Evolutionary conservation across 2,113 vertebrate genomes (phyloP).

Genomic region (Cisticola juncidis): DNA sequence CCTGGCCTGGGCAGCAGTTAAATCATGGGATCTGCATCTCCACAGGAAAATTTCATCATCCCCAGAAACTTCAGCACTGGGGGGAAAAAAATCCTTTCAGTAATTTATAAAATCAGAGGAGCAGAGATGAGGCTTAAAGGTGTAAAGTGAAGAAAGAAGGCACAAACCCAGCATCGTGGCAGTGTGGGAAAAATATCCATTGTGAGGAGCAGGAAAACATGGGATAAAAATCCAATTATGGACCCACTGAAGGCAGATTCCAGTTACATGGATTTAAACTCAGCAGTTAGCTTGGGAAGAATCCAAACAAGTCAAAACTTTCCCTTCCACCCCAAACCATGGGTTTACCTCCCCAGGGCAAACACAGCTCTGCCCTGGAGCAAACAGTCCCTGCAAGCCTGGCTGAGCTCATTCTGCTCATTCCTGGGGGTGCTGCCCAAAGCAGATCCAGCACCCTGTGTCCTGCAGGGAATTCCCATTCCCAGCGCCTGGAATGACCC

Average conservation of each 20-base stretch:
- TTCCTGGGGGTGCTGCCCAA: background rate
- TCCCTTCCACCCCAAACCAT: fast-evolving
- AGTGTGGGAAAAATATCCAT: background rate
- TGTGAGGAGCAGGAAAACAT: background rate
- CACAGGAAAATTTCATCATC: background rate
- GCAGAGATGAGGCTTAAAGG: background rate
- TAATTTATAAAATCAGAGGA: background rate
- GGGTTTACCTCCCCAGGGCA: background rate
- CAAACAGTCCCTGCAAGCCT: fast-evolving
- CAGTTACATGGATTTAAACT: background rate
- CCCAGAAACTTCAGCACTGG: background rate
- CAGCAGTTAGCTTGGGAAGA: background rate
- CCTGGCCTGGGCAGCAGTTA: background rate
- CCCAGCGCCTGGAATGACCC: background rate
- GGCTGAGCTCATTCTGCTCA: fast-evolving
- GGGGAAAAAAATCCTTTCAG: background rate
- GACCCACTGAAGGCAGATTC: background rate
- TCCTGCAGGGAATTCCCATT: too few species aligned
- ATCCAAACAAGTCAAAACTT: background rate
- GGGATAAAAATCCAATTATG: background rate
- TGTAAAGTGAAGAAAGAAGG: background rate
- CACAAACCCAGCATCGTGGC: background rate
- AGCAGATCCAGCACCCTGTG: background rate
- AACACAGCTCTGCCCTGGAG: background rate
- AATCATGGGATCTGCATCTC: background rate